These are phyloP conservation scores for Gymnocephalus cernua DNA, from an alignment of 2,113 vertebrate species.

Conservation along the genomic window DNA sequence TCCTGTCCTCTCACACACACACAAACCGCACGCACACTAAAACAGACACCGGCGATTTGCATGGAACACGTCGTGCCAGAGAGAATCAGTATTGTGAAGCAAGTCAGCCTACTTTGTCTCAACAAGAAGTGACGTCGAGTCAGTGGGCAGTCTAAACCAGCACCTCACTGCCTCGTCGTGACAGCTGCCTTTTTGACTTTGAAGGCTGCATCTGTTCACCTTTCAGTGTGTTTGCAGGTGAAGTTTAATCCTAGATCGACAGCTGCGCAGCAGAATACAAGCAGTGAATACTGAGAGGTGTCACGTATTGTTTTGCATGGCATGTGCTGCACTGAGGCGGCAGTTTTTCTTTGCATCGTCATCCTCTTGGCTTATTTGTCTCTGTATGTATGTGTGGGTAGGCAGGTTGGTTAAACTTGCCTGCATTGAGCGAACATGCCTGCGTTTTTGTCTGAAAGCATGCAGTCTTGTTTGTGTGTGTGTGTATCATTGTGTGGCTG, in stretches of 20 bases:
- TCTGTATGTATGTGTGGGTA: background rate
- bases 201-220: slow-evolving; percentile 48
- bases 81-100: slow-evolving; percentile 32
- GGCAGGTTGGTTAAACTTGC: slow-evolving; percentile 8
- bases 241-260: slow-evolving; percentile 52
- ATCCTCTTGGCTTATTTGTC: background rate
- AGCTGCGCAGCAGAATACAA: slow-evolving; percentile 13
- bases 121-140: slow-evolving; percentile 36
- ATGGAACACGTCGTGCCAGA: slow-evolving; percentile 29
- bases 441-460: slow-evolving; percentile 32
- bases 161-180: slow-evolving; percentile 15
- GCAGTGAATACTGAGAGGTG: slow-evolving; percentile 51
- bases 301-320: slow-evolving; percentile 38
- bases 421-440: background rate
- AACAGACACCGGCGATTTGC: slow-evolving; percentile 17
- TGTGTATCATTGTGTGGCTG: slow-evolving; percentile 41
- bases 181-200: slow-evolving; percentile 55
- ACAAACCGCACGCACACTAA: slow-evolving; percentile 12
- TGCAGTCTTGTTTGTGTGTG: slow-evolving; percentile 33
- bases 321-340: background rate
- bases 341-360: slow-evolving; percentile 23
- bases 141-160: slow-evolving; percentile 19
- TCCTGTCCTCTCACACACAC: background rate
- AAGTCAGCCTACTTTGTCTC: slow-evolving; percentile 53
- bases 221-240: slow-evolving; percentile 36